Evolutionary conservation across 2,113 vertebrate species (phyloP), one percentile per base, ranked within the genome.

Genomic region (Leptosomus discolor): DNA sequence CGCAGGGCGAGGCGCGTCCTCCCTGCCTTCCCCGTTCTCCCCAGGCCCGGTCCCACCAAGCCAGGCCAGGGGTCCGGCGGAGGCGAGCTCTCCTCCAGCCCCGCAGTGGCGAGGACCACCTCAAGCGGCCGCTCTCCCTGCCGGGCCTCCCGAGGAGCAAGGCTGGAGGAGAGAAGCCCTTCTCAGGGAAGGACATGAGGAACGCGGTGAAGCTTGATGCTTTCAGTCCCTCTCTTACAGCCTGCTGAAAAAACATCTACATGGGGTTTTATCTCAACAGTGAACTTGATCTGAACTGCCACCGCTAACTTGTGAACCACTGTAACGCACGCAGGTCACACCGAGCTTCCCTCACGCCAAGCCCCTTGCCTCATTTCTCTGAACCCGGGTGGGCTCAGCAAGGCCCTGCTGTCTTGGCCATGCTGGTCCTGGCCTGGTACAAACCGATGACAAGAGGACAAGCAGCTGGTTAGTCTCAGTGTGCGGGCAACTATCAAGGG

Each of bases 401-500:
- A 65, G 18, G 14, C 26, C 19, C 24, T 17, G 34, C 15, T 57
- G 41, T 24, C 61, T 41, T 18, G 19, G 17, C 26, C 26, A 4
- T 46, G 27, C 39, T 32, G 39, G 20, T 43, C 30, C 57, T 50
- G 56, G 37, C 61, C 74, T 60, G 27, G 30, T 27, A 39, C 32
- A 39, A 43, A 24, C 16, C 46, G 27, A 19, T 26, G 39, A 22
- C 45, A 43, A 64, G 15, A 54, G 27, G 30, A 46, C 51, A 54
- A 85, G 24, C 1, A 1, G 10, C 13, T 0, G 1, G 20, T 61
- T 54, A 21, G 20, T 14, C 34, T 64, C 37, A 21, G 30, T 5
- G 8, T 2, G 1, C 0, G 2, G 39, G 23, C 26, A 53, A 37
- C 30, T 53, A 45, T 2, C 1, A 0, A 20, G 11, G 12, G 30